Conservation (phyloP, 2,888 invertebrate genomes). For the Pachymerium ferrugineum region DNA sequence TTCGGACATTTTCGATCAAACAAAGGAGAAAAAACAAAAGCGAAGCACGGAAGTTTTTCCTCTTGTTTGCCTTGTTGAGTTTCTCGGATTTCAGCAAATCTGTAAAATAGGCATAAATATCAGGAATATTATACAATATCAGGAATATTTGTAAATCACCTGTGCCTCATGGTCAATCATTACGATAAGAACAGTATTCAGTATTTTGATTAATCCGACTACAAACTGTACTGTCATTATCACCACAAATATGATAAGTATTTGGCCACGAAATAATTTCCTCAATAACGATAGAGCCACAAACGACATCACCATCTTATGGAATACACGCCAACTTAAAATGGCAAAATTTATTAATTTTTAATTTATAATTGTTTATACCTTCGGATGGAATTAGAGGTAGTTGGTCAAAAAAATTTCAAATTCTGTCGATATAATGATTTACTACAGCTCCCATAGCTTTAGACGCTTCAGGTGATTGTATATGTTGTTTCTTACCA, state of each 20-base stretch:
- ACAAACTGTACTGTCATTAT: conserved; percentile 51
- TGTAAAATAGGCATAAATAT: too few relatives aligned
- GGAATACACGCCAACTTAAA: conserved; percentile 50
- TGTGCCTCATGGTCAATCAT: conserved; percentile 93
- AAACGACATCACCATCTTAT: conserved; percentile 54
- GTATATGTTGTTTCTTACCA: conserved; percentile 53
- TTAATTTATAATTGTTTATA: not conserved
- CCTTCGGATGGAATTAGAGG: conserved; percentile 52
- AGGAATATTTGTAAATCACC: too few relatives aligned
- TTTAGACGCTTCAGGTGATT: conserved; percentile 54
- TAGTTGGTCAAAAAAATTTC: conserved; percentile 55
- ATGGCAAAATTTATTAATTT: conserved; percentile 24
- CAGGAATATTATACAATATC: too few relatives aligned
- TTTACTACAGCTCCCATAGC: conserved; percentile 54
- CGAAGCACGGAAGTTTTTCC: conserved; percentile 81
- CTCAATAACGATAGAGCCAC: conserved; percentile 58
- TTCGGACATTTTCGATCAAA: conserved; percentile 59
- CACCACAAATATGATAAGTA: conserved; percentile 52
- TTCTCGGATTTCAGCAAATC: too few relatives aligned
- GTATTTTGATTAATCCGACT: conserved; percentile 46
- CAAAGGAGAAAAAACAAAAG: conserved; percentile 67
- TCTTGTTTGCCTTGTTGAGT: conserved; percentile 88
- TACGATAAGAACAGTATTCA: conserved; percentile 66
- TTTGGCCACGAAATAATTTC: conserved; percentile 50
- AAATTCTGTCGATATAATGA: conserved; percentile 56